These are phyloP conservation scores for Onychomys leucogaster DNA, from an alignment of 2,797 vertebrate genomes.

Conservation along the genomic window DNA sequence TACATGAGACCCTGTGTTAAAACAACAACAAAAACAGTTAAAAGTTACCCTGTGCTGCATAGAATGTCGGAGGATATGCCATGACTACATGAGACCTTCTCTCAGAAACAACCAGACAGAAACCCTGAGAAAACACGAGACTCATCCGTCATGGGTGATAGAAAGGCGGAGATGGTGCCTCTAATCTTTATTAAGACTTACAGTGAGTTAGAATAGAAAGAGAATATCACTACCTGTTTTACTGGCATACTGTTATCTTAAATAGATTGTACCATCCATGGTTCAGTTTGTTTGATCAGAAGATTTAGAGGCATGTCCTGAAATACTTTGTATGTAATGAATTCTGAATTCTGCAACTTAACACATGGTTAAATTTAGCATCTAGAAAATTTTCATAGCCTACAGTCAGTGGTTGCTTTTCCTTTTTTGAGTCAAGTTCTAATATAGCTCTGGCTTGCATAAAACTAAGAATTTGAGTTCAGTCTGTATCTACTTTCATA, in stretches of 20 bases:
- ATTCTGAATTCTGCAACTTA: background rate
- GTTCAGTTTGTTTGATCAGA: background rate
- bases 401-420: background rate
- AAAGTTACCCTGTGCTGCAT: background rate
- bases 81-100: background rate
- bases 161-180: background rate
- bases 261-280: background rate
- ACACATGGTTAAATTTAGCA: background rate
- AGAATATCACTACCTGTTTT: background rate
- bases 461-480: background rate
- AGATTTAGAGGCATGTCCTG: background rate
- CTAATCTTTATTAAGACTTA: background rate
- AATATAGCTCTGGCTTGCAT: background rate
- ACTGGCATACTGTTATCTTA: background rate
- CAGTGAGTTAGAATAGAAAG: background rate
- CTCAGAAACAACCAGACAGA: background rate
- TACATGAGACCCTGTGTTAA: background rate
- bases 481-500: background rate
- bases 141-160: background rate
- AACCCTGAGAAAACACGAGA: background rate
- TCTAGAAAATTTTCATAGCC: background rate
- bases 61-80: background rate
- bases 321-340: background rate
- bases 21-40: background rate
- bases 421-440: background rate